phyloP scores from a whole-genome alignment of 2,113 vertebrate species.

The Hippocampus abdominalis region DNA sequence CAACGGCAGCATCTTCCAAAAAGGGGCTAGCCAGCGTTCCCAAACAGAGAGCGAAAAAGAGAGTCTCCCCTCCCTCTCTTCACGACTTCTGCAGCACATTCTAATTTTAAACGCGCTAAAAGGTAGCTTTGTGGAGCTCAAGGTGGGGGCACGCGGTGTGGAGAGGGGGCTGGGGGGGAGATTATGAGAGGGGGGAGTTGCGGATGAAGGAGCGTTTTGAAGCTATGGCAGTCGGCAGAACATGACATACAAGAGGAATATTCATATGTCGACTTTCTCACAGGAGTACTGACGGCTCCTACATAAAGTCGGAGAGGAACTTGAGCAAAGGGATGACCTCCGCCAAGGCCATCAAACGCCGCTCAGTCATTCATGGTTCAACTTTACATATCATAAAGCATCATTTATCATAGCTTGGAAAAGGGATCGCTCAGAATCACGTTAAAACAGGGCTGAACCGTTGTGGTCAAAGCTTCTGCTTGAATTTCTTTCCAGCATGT shows the following conservation, averaged over 20 bases:
- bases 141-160: constrained; percentile 28
- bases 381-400: background rate
- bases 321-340: background rate
- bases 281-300: background rate
- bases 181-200: constrained; percentile 18
- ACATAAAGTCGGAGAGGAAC: background rate
- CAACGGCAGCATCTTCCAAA: constrained; percentile 56
- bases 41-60: constrained; percentile 31
- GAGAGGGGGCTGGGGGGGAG: constrained; percentile 3
- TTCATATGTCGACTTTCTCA: background rate
- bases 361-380: no score
- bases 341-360: background rate
- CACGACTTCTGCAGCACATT: constrained; percentile 31
- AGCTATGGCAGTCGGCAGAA: background rate
- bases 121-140: constrained; percentile 72
- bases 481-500: no score
- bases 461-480: no score
- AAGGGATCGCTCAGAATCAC: no score
- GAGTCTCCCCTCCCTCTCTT: constrained; percentile 29
- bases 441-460: no score
- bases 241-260: constrained; percentile 1
- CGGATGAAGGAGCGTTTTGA: constrained; percentile 23
- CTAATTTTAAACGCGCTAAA: constrained; percentile 78
- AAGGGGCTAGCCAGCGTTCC: constrained; percentile 48
- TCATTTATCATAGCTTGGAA: no score